A percentile compares a stretch with the other conserved stretches of the same genome.
Evolutionary conservation across 2,113 vertebrate species (phyloP).

Genomic region (Scortum barcoo): DNA sequence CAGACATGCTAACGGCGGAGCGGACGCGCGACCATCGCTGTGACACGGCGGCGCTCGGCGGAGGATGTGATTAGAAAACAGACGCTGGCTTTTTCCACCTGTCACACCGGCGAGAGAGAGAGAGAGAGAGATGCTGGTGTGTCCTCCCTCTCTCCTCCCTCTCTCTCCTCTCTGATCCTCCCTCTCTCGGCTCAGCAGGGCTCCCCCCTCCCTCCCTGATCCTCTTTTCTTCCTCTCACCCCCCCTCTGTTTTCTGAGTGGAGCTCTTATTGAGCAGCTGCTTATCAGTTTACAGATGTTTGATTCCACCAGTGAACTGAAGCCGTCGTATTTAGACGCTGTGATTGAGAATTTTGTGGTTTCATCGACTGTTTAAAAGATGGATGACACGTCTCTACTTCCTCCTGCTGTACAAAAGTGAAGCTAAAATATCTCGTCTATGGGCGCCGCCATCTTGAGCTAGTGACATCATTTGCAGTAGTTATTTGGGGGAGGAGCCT

Average conservation of each 20-base stretch:
- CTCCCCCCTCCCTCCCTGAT: constrained; percentile 10
- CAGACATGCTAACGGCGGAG: constrained; percentile 88
- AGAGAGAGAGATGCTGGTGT: constrained; percentile 15
- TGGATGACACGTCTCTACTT: too few relatives aligned
- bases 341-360: too few relatives aligned
- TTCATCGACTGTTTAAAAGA: too few relatives aligned
- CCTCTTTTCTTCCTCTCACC: not conserved
- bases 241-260: constrained; percentile 18
- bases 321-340: too few relatives aligned
- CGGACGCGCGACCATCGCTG: constrained; percentile 81
- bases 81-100: constrained; percentile 60
- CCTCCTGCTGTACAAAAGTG: too few relatives aligned
- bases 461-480: too few relatives aligned
- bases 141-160: not conserved
- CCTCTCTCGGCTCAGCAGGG: constrained; percentile 3
- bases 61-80: constrained; percentile 2
- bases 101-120: constrained; percentile 46
- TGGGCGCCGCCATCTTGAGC: too few relatives aligned
- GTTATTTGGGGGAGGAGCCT: too few relatives aligned
- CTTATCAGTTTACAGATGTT: not conserved
- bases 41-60: not conserved
- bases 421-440: too few relatives aligned
- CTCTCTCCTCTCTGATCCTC: constrained; percentile 20
- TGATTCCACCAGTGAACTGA: not conserved
- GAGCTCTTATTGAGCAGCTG: not conserved